Percentiles rank a stretch among this genome's conserved stretches.
Conservation (phyloP, 2,113 vertebrate species). For the Deroptyus accipitrinus region DNA sequence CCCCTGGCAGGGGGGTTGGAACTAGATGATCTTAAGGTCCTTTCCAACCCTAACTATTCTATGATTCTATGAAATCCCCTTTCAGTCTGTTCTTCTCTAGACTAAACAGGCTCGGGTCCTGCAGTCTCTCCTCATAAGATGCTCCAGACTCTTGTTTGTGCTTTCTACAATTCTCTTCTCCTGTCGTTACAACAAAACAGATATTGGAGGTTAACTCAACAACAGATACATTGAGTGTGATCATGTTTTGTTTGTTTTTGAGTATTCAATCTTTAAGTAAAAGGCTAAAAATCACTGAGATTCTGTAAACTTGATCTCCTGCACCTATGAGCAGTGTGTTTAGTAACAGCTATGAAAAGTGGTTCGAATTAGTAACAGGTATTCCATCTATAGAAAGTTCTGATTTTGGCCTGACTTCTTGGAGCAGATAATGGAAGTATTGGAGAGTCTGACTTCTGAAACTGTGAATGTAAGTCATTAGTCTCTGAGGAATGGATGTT, state of each 20-base stretch:
- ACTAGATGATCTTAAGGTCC: too few species aligned
- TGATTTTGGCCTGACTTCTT: neutral
- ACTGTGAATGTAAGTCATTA: neutral
- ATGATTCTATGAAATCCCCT: too few species aligned
- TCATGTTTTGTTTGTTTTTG: neutral
- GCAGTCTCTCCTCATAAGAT: neutral
- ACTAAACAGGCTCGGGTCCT: neutral
- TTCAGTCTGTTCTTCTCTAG: neutral
- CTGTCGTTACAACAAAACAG: neutral
- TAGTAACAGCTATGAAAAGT: neutral
- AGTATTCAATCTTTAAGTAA: neutral
- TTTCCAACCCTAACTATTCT: too few species aligned
- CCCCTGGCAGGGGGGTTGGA: too few species aligned
- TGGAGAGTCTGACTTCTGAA: neutral
- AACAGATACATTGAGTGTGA: neutral
- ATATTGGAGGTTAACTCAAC: neutral
- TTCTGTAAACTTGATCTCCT: neutral
- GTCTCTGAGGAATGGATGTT: neutral
- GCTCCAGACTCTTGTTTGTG: neutral
- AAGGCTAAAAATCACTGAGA: neutral
- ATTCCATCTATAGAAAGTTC: neutral
- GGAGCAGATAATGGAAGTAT: neutral
- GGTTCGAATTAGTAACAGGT: neutral
- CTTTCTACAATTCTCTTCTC: neutral
- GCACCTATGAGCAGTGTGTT: neutral